Evolutionary conservation across 2,113 vertebrate genomes (phyloP), one percentile per base, ranked within the genome.

Genomic region (Craseonycteris thonglongyai): DNA sequence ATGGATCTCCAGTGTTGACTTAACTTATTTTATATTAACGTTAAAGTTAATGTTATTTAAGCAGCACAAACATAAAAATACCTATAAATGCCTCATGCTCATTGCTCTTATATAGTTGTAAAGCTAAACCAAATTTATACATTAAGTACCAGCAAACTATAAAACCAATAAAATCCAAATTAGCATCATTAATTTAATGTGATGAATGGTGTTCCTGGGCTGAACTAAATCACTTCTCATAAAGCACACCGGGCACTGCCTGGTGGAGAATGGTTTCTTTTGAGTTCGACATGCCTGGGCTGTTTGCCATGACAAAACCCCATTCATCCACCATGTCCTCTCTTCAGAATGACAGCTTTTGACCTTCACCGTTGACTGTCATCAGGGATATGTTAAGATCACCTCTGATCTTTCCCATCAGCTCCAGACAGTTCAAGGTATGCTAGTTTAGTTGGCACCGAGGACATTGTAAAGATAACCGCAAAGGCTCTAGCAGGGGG

Each of bases 111-210:
- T 40, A 51, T 8, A 45, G 33, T 65, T 87, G 40, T 38, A 90
- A 90, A 8, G 18, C 87, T 11, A 74, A 89, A 91, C 74, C 79
- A 87, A 68, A 80, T 69, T 88, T 84, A 75, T 96, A 90, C 84
- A 22, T 95, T 69, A 80, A 95, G 71, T 90, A 40, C 75, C 71
- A 84, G 91, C 92, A 96, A 81, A 93, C 81, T 61, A 71, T 76
- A 93, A 86, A 93, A 78, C 90, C 88, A 95, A 74, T 96, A 91
- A 95, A 93, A 90, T 59, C 72, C 76, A 88, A 95, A 95, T 88
- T 61, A 95, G 85, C 88, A 85, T 28, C 93, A 83, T 95, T 68
- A 84, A 95, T 96, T 96, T 93, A 81, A 85, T 56, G 72, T 71
- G 79, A 93, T 47, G 51, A 54, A 78, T 82, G 76, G 40, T 72